These are phyloP conservation scores for Rhyacophila brunnea DNA, from an alignment of 1,140 invertebrate genomes.

Conservation along the genomic window DNA sequence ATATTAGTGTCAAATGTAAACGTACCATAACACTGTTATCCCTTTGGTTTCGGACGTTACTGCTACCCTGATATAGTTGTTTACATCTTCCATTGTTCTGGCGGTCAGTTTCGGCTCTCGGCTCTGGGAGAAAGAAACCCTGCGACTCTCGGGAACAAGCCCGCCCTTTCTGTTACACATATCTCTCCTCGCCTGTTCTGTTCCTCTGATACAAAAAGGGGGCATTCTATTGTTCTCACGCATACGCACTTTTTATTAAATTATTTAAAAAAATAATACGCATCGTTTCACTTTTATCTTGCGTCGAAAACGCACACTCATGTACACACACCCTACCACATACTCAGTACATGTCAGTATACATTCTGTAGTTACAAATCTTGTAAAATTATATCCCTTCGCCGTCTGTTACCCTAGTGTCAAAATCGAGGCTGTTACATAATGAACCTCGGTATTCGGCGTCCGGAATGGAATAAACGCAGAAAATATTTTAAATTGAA, in stretches of 20 bases:
- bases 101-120: conserved; percentile 24
- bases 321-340: too few relatives aligned
- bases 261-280: conserved; percentile 13
- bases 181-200: conserved; percentile 30
- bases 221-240: conserved; percentile 55
- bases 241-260: conserved; percentile 43
- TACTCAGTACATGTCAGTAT: too few relatives aligned
- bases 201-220: conserved; percentile 46
- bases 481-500: too few relatives aligned
- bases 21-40: background rate
- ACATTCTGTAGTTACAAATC: background rate
- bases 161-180: conserved; percentile 18
- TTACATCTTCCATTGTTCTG: conserved; percentile 35
- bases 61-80: conserved; percentile 48
- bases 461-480: too few relatives aligned
- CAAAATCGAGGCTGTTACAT: conserved; percentile 22
- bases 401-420: conserved; percentile 13
- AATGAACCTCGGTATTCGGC: background rate
- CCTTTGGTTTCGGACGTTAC: conserved; percentile 1
- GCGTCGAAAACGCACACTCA: too few relatives aligned
- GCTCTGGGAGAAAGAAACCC: conserved; percentile 18
- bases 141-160: background rate
- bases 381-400: conserved; percentile 10
- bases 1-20: too few relatives aligned
- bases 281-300: too few relatives aligned